These are phyloP conservation scores for Silurus glanis DNA, from an alignment of 2,113 vertebrate genomes.

Conservation along the genomic window DNA sequence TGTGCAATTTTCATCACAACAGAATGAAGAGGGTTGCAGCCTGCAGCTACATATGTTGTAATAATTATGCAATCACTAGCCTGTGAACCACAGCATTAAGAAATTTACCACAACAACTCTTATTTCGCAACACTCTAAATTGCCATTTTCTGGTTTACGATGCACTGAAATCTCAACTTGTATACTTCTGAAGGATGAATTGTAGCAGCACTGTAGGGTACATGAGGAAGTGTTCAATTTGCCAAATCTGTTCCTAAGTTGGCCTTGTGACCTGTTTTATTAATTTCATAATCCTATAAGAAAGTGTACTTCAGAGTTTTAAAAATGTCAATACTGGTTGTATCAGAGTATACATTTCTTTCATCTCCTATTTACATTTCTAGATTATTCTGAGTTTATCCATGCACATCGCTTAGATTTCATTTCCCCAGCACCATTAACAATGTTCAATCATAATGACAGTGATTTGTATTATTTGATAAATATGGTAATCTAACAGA, in stretches of 20 bases:
- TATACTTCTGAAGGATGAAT: not conserved
- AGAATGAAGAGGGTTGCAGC: not conserved
- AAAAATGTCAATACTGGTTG: not conserved
- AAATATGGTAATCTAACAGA: constrained; percentile 53
- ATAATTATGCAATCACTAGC: not conserved
- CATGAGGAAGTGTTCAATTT: too few relatives aligned
- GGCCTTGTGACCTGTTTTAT: too few relatives aligned
- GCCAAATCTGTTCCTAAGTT: too few relatives aligned
- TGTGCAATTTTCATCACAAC: not conserved
- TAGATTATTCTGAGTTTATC: constrained; percentile 14
- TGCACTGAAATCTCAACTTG: not conserved
- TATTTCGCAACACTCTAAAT: not conserved
- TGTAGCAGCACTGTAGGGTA: not conserved
- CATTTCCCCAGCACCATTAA: constrained; percentile 38
- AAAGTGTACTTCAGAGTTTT: not conserved
- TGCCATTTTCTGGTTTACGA: not conserved
- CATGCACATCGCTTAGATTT: constrained; percentile 36
- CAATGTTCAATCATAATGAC: constrained; percentile 40
- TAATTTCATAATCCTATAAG: too few relatives aligned
- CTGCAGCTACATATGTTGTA: not conserved
- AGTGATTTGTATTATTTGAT: constrained; percentile 52
- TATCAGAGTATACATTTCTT: not conserved
- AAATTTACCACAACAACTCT: not conserved
- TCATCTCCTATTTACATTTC: not conserved
- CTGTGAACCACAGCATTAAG: not conserved